These are phyloP conservation scores for Anser brachyrhynchus DNA, from an alignment of 2,113 vertebrate genomes.

Conservation along the genomic window DNA sequence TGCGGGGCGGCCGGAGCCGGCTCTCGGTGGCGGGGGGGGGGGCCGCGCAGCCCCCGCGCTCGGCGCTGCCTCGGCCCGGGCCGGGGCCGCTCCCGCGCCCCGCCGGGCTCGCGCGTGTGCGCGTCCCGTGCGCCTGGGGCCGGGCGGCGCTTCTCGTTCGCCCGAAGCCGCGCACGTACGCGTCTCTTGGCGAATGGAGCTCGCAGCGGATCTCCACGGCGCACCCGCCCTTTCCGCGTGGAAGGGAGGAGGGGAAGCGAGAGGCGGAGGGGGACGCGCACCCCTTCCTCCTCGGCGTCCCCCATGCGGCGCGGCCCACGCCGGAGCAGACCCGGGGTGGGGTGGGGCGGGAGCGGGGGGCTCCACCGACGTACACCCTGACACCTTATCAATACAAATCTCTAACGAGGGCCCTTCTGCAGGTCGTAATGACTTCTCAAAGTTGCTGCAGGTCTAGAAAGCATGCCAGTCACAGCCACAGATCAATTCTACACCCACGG, in stretches of 20 bases:
- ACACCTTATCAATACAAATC: slow-evolving; percentile 62
- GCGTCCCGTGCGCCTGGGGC: neutral
- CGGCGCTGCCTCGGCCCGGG: neutral
- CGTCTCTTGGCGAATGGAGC: neutral
- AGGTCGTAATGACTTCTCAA: slow-evolving; percentile 64
- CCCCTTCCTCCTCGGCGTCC: neutral
- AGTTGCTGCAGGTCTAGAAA: slow-evolving; percentile 66
- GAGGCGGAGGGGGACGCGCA: neutral
- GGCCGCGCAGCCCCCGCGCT: neutral
- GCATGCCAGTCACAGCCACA: slow-evolving; percentile 65
- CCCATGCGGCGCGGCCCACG: neutral
- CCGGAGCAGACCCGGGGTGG: neutral
- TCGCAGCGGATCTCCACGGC: neutral
- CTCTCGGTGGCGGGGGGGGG: neutral
- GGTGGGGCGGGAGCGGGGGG: neutral
- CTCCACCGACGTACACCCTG: neutral
- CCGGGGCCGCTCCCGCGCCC: neutral
- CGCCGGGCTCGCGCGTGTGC: neutral
- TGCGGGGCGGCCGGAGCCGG: neutral
- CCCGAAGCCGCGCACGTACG: fast-evolving
- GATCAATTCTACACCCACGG: slow-evolving; percentile 74
- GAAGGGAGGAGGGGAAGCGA: slow-evolving; percentile 11
- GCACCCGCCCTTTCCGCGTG: neutral
- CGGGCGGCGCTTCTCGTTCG: neutral
- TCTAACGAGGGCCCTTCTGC: slow-evolving; percentile 43